phyloP scores from a whole-genome alignment of 2,797 vertebrate species.

The Enteromius afrohamiltoni region DNA sequence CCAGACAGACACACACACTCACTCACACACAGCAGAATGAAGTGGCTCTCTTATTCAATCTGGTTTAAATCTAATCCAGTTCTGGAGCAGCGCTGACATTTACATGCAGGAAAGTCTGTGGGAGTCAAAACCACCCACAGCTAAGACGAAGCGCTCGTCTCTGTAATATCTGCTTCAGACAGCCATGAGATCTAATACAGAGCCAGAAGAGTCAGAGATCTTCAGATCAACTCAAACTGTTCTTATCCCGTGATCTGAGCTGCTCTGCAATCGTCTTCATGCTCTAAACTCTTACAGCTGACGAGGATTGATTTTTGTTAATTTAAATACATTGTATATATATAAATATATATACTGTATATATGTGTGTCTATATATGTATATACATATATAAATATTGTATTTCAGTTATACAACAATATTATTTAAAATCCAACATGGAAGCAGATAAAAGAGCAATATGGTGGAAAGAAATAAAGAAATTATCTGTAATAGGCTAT shows the following conservation, averaged over 20 bases:
- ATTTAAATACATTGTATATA: too few species aligned
- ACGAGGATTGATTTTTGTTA: not conserved
- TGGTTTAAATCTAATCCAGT: constrained; percentile 1
- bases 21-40: not conserved
- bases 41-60: not conserved
- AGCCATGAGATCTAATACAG: not conserved
- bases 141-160: not conserved
- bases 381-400: too few species aligned
- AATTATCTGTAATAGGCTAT: too few species aligned
- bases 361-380: too few species aligned
- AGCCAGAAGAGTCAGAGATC: not conserved
- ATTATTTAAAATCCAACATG: too few species aligned
- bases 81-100: constrained; percentile 16
- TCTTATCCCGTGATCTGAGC: not conserved
- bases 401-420: too few species aligned
- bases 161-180: not conserved
- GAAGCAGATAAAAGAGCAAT: too few species aligned
- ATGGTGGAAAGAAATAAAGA: too few species aligned
- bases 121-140: not conserved
- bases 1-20: not conserved
- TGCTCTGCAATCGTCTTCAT: not conserved
- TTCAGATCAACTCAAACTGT: not conserved
- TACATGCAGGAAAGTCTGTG: not conserved
- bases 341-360: too few species aligned
- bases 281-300: not conserved